phyloP scores from a whole-genome alignment of 2,888 invertebrate genomes.

The Ormyrus labotus region DNA sequence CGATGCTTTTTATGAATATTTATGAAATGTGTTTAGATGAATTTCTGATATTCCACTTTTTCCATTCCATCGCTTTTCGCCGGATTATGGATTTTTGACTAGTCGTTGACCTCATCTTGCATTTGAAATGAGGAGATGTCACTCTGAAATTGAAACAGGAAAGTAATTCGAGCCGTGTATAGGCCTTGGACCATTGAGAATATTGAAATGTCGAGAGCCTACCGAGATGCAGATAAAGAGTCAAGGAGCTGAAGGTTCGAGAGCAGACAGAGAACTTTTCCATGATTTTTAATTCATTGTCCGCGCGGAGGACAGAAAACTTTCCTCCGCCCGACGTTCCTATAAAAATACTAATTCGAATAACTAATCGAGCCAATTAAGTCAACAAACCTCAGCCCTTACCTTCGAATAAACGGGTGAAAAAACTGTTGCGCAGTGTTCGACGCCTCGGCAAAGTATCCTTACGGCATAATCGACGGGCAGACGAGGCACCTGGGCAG shows the following conservation, averaged over 20 bases:
- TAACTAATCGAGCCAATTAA: neutral
- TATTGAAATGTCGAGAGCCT: too few species aligned
- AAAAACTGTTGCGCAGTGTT: slow-evolving; percentile 63
- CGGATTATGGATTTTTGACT: too few species aligned
- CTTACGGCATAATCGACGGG: slow-evolving; percentile 67
- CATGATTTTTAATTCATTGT: neutral
- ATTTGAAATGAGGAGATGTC: too few species aligned
- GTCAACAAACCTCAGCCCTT: neutral
- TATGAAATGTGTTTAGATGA: too few species aligned
- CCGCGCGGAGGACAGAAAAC: neutral
- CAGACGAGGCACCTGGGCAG: slow-evolving; percentile 67
- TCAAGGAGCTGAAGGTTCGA: too few species aligned
- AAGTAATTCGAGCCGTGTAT: too few species aligned
- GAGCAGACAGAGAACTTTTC: neutral
- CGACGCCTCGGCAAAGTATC: slow-evolving; percentile 67
- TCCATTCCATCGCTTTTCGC: too few species aligned
- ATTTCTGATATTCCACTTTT: too few species aligned
- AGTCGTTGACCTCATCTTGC: too few species aligned
- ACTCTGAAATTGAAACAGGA: too few species aligned
- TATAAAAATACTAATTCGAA: neutral
- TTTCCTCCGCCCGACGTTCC: neutral
- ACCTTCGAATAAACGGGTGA: neutral
- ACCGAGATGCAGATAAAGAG: too few species aligned
- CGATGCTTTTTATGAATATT: neutral
- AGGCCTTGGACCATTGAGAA: too few species aligned